Base-by-base conservation (phyloP, 2,797 vertebrate genomes). In the Channa striata region DNA sequence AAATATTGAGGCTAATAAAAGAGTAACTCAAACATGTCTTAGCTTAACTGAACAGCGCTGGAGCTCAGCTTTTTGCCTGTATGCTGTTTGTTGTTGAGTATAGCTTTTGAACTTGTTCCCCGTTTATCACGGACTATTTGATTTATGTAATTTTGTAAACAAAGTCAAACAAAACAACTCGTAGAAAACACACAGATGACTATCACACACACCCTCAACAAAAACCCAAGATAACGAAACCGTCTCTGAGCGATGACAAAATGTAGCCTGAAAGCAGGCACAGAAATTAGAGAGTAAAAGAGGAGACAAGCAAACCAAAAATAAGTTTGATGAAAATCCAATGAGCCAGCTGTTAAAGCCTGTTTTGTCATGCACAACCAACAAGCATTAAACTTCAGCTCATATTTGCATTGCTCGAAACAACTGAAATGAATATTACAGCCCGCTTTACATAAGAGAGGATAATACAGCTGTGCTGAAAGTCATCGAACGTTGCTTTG, bases 301-400 rank as follows among this genome's bases (percentile, higher is more conserved):
- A 8, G 44, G 13, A 66, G 59, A 66, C 36, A 46, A 47, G 20
- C 30, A 48, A 78, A 70, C 40, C 52, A 39, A 25, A 68, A 74
- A 63, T 44, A 68, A 33, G 42, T 76, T 76, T 81, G 72, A 82
- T 44, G 53, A 59, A 76, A 83, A 85, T 79, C 43, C 11, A 81
- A 82, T 36, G 46, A 83, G 81, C 84, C 84, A 90, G 86, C 81
- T 87, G 83, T 74, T 85, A 76, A 74, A 81, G 52, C 25, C 0
- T 48, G 76, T 81, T 89, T 84, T 85, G 80, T 86, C 80, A 90
- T 76, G 77, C 80, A 66, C 67, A 75, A 84, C 57, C 59, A 79
- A 79, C 77, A 78, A 66, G 56, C 73, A 40, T 82, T 84, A 69
- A 74, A 75, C 56, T 76, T 83, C 82, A 75, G 34, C 52, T 88